Percentiles rank a stretch among this genome's conserved stretches.
Conservation (phyloP, 1,140 invertebrate genomes). For the Argopecten irradians region DNA sequence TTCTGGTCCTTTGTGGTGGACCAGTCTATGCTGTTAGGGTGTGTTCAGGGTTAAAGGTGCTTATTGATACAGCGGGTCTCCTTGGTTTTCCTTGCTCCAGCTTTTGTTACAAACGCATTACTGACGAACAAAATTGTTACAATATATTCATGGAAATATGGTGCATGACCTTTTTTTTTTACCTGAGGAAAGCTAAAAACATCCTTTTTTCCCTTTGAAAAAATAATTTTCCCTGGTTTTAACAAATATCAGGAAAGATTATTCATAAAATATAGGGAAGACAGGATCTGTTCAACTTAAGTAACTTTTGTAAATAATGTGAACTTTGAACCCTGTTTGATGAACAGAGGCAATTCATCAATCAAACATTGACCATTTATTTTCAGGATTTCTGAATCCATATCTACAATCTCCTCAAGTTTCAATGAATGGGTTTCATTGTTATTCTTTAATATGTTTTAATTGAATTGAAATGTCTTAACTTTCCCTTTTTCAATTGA, state of each 20-base stretch:
- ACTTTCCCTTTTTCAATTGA: neutral
- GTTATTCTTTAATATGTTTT: neutral
- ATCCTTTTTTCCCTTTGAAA: neutral
- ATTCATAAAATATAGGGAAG: neutral
- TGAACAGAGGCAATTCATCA: too few relatives aligned
- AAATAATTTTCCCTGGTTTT: too few relatives aligned
- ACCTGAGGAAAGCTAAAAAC: neutral
- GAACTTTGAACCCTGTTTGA: neutral
- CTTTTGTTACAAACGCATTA: neutral
- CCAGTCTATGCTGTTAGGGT: neutral
- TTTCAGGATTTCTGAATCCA: neutral
- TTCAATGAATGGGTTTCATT: too few relatives aligned
- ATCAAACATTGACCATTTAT: neutral
- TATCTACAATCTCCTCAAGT: too few relatives aligned
- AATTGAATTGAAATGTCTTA: slow-evolving; percentile 12
- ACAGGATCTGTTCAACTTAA: neutral
- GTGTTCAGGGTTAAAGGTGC: slow-evolving; percentile 7
- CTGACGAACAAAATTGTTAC: neutral
- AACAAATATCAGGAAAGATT: neutral
- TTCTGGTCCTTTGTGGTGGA: neutral
- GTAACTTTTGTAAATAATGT: neutral
- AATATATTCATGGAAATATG: neutral
- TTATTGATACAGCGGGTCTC: neutral
- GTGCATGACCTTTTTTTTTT: neutral
- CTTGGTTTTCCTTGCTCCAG: neutral